Evolutionary conservation across 2,113 vertebrate genomes (phyloP).

Genomic region (Saguinus imperator): DNA sequence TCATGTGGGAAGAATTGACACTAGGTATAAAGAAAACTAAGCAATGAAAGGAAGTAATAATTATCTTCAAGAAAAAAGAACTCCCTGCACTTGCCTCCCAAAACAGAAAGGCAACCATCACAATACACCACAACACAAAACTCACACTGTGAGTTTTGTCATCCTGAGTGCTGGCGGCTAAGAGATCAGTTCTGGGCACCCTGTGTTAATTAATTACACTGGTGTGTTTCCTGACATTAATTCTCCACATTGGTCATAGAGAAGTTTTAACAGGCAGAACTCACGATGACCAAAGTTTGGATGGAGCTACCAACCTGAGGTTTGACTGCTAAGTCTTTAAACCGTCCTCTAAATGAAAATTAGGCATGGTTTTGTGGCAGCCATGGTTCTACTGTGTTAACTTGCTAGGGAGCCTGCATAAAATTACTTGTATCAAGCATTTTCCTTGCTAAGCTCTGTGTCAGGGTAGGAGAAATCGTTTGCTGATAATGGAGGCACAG

Average conservation of each 20-base stretch:
- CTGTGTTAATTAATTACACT: background rate
- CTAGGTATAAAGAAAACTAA: background rate
- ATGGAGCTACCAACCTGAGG: constrained; percentile 90
- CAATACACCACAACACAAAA: background rate
- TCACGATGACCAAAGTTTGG: constrained; percentile 88
- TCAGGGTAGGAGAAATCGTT: constrained; percentile 80
- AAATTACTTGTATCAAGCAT: constrained; percentile 87
- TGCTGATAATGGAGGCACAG: constrained; percentile 80
- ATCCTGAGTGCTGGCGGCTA: background rate
- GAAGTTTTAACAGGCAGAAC: constrained; percentile 90
- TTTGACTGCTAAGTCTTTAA: constrained; percentile 86
- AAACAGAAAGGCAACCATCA: background rate
- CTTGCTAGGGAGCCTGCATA: constrained; percentile 85
- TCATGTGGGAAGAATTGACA: background rate
- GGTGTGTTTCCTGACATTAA: constrained; percentile 81
- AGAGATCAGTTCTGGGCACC: background rate
- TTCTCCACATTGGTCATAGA: constrained; percentile 93
- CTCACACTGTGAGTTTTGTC: background rate
- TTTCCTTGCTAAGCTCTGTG: constrained; percentile 86
- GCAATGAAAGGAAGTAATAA: background rate
- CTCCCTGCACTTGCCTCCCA: too few relatives aligned
- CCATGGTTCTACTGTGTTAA: constrained; percentile 84
- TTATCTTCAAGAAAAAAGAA: background rate
- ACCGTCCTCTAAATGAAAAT: constrained; percentile 78
- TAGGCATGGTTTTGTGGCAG: constrained; percentile 88